phyloP scores from a whole-genome alignment of 2,113 vertebrate genomes.

The Labeo catla region DNA sequence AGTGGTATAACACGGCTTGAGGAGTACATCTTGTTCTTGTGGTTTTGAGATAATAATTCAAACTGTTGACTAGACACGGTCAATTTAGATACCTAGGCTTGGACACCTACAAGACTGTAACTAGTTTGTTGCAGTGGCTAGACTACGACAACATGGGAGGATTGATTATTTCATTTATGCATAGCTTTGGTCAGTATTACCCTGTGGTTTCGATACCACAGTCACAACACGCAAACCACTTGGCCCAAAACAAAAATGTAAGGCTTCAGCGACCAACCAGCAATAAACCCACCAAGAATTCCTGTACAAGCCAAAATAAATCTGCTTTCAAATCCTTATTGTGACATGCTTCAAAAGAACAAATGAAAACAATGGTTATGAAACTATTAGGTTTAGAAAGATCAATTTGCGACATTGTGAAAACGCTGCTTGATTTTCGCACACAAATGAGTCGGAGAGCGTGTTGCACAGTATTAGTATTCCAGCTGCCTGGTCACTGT shows the following conservation, averaged over 20 bases:
- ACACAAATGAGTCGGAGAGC: not conserved
- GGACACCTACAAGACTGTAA: not conserved
- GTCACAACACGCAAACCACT: conserved; percentile 31
- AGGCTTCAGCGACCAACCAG: not conserved
- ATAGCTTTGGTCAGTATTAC: conserved; percentile 33
- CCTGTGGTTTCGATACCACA: conserved; percentile 23
- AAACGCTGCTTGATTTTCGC: conserved; percentile 9
- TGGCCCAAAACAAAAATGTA: conserved; percentile 7
- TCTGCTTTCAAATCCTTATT: conserved; percentile 2
- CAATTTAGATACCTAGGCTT: not conserved
- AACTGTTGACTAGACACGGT: not conserved
- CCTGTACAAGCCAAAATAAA: not conserved
- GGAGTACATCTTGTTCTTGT: not conserved
- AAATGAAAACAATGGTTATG: not conserved
- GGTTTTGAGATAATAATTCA: not conserved
- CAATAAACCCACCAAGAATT: conserved; percentile 11
- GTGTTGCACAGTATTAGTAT: conserved; percentile 23
- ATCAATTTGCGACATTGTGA: not conserved
- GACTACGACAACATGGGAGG: not conserved
- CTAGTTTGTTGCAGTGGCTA: not conserved
- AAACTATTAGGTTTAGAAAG: not conserved
- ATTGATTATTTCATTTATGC: conserved; percentile 32
- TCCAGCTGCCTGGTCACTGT: conserved; percentile 28
- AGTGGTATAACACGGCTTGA: not conserved
- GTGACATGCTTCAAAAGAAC: not conserved